phyloP scores from a whole-genome alignment of 2,113 vertebrate species.

The Vombatus ursinus region DNA sequence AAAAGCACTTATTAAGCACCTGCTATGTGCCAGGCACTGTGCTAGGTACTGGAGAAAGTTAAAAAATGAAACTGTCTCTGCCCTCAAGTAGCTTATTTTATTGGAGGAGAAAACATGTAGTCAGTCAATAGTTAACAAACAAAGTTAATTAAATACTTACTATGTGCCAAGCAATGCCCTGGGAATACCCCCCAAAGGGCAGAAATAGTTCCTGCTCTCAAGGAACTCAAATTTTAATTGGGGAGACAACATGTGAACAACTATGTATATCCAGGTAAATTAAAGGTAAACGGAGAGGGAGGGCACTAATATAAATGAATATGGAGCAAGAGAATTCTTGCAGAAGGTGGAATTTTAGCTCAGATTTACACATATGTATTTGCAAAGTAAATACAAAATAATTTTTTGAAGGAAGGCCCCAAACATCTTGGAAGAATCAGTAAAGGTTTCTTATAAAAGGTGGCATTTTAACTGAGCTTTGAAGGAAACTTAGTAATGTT shows the following conservation, averaged over 20 bases:
- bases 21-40: not conserved
- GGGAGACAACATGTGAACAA: not conserved
- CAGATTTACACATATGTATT: no score
- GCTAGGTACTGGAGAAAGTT: not conserved
- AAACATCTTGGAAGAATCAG: no score
- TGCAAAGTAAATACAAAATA: no score
- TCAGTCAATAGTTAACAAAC: not conserved
- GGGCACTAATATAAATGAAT: not conserved
- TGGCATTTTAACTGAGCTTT: no score
- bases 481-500: no score
- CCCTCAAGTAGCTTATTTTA: not conserved
- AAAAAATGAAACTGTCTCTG: not conserved
- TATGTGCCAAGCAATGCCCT: not conserved
- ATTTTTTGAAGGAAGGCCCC: no score
- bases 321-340: not conserved
- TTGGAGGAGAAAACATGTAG: not conserved
- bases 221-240: not conserved
- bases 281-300: not conserved
- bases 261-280: not conserved
- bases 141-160: not conserved
- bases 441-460: no score
- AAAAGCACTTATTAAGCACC: not conserved
- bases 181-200: not conserved
- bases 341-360: no score
- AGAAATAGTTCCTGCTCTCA: not conserved